A percentile compares a stretch with the other conserved stretches of the same genome.
Conservation (phyloP, 2,888 invertebrate species). For the Agrotis clavis region DNA sequence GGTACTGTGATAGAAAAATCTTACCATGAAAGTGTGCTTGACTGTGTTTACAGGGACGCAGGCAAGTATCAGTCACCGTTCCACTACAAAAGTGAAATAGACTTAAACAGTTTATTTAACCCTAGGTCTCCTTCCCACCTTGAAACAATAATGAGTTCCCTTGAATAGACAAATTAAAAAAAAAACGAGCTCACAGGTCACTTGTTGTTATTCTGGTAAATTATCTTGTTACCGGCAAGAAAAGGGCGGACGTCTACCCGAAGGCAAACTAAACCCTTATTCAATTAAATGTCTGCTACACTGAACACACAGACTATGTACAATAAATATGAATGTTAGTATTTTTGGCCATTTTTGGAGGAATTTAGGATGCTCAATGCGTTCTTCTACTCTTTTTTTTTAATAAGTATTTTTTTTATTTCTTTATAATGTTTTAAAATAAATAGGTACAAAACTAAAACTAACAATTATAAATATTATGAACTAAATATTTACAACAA, state of each 20-base stretch:
- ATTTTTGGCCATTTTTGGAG: neutral
- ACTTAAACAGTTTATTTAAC: too few species aligned
- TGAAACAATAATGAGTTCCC: neutral
- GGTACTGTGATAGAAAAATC: neutral
- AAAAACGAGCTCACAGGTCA: neutral
- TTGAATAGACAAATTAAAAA: constrained; percentile 5
- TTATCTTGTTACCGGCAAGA: constrained; percentile 3
- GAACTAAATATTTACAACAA: too few species aligned
- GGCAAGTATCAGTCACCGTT: neutral
- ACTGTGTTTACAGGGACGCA: neutral
- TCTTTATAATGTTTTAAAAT: too few species aligned
- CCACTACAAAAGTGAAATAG: neutral
- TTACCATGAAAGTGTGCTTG: neutral
- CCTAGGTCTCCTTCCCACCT: neutral
- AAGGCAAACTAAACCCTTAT: constrained; percentile 5
- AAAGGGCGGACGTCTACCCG: neutral
- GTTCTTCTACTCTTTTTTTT: too few species aligned
- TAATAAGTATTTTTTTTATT: too few species aligned
- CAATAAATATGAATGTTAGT: neutral
- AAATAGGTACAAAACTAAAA: too few species aligned
- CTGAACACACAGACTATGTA: neutral
- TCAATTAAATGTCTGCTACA: constrained; percentile 12
- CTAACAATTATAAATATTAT: too few species aligned
- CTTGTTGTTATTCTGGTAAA: constrained; percentile 12
- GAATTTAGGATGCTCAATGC: too few species aligned